Percentiles rank a stretch among this genome's conserved stretches.
These are phyloP conservation scores for Neostethus bicornis DNA, from an alignment of 2,797 vertebrate species.

Conservation along the genomic window DNA sequence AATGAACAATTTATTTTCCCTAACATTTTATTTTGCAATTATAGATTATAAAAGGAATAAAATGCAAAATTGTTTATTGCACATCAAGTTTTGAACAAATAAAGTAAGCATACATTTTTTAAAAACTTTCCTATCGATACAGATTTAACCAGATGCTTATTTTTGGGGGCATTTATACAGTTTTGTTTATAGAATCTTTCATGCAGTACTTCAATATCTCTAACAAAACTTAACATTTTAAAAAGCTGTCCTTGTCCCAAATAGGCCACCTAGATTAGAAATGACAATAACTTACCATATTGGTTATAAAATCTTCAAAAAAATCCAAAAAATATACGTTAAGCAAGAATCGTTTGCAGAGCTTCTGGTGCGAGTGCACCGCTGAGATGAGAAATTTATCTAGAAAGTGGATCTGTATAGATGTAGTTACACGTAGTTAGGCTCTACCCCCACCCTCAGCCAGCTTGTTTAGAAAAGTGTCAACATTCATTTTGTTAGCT, in stretches of 20 bases:
- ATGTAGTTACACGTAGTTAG: slow-evolving; percentile 48
- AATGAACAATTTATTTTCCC: background rate
- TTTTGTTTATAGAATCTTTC: too few relatives aligned
- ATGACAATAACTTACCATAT: slow-evolving; percentile 46
- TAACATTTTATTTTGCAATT: too few relatives aligned
- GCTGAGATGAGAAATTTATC: background rate
- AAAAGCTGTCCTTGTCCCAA: background rate
- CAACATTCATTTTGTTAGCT: slow-evolving; percentile 1
- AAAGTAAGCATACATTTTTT: too few relatives aligned
- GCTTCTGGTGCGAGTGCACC: slow-evolving; percentile 6
- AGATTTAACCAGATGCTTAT: too few relatives aligned
- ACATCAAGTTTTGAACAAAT: too few relatives aligned
- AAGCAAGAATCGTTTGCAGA: background rate
- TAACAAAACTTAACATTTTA: background rate
- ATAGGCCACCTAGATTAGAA: background rate
- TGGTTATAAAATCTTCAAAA: slow-evolving; percentile 20
- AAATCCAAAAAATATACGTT: background rate
- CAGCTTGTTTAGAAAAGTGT: slow-evolving; percentile 65
- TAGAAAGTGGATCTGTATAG: slow-evolving; percentile 54
- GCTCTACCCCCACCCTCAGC: slow-evolving; percentile 61
- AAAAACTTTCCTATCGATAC: too few relatives aligned
- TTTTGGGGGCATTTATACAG: too few relatives aligned
- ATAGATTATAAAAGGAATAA: too few relatives aligned
- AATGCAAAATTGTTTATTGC: too few relatives aligned
- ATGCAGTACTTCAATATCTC: background rate